Base-by-base conservation (phyloP, 2,797 vertebrate genomes). In the Salarias fasciatus region DNA sequence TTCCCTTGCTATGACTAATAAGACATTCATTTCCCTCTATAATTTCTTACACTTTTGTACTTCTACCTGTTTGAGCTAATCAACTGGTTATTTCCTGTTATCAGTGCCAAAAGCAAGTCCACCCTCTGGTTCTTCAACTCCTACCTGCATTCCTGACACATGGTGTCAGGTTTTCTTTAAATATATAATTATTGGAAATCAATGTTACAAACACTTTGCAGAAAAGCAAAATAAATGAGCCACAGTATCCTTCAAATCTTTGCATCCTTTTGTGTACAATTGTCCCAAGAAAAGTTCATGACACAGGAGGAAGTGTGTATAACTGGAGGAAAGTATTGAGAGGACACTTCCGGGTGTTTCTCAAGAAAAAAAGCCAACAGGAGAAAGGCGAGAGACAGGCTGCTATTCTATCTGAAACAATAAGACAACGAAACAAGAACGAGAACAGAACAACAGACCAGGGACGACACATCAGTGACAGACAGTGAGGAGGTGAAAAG, bases 401-500 rank as follows among this genome's bases (percentile, higher is more conserved):
- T 74, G 64, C 29, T 57, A 53, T 73, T 72, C 51, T 57, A 71
- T 63, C 33, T 33, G 81, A 47, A 82, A 75, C 65, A 57, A 56
- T 51, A 84, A 64, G 79, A 58, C 66, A 77, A 86, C 69, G 84
- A 64, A 72, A 85, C 48, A 79, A 71, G 24, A 75, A 84, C 62
- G 80, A 78, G 48, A 70, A 75, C 48, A 69, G 45, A 75, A 87
- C 63, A 77, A 73, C 73, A 79, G 73, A 83, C 72, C 73, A 78
- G 60, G 45, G 73, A 88, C 76, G 54, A 82, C 67, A 80, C 63
- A 51, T 56, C 45, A 57, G 59, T 72, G 79, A 83, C 64, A 73
- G 61, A 85, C 67, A 63, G 69, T 69, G 53, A 28, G 24, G 24
- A 57, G 63, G 51, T 81, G 79, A 66, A 59, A 6, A 35, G 35